These are phyloP conservation scores for Galagoides demidoff DNA, from an alignment of 2,797 vertebrate species.

Conservation along the genomic window DNA sequence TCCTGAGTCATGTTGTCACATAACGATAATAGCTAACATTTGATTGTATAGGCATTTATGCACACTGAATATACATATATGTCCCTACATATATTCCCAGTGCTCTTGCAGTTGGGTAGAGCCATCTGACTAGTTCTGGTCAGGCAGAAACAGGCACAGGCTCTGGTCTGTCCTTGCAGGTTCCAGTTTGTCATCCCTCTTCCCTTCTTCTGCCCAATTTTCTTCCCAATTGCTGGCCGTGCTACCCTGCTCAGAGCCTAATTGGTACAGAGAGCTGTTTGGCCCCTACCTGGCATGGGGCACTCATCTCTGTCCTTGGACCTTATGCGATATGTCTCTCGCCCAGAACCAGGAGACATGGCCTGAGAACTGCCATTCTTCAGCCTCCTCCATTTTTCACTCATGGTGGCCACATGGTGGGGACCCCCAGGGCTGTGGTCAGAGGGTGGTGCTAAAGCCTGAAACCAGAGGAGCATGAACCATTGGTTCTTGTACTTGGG, in stretches of 20 bases:
- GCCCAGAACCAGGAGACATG: neutral
- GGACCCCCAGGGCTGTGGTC: neutral
- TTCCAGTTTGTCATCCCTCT: neutral
- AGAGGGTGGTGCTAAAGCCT: neutral
- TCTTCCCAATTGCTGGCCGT: neutral
- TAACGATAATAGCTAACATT: neutral
- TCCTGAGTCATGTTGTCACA: neutral
- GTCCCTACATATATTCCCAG: neutral
- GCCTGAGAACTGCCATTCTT: neutral
- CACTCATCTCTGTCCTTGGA: neutral
- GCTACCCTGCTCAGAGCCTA: neutral
- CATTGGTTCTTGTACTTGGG: neutral
- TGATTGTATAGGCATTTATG: neutral
- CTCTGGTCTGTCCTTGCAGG: neutral
- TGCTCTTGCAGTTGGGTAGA: neutral
- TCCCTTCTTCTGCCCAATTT: neutral
- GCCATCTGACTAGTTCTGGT: neutral
- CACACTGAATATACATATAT: neutral
- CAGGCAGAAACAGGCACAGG: neutral
- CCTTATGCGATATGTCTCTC: neutral
- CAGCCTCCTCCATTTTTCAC: neutral
- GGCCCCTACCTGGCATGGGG: neutral
- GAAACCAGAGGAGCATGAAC: neutral
- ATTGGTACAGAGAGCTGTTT: neutral
- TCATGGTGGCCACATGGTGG: neutral